Evolutionary conservation across 2,797 vertebrate species (phyloP).

Genomic region (Acanthopagrus latus): DNA sequence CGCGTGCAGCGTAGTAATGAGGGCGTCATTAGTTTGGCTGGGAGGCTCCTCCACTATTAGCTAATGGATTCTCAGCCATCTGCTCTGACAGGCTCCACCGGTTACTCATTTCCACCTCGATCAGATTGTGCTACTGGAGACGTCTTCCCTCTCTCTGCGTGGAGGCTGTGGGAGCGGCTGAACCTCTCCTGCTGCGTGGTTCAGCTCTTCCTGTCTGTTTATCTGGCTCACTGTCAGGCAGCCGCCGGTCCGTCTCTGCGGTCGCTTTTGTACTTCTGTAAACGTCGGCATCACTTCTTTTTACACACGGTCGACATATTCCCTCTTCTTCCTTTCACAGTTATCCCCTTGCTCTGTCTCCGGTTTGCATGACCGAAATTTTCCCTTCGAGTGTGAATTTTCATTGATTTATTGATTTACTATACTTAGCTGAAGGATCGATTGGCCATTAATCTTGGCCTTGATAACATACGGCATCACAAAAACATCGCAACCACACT

Average conservation of each 20-base stretch:
- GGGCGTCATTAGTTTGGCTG: slow-evolving; percentile 76
- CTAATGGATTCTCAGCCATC: slow-evolving; percentile 83
- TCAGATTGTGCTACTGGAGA: slow-evolving; percentile 65
- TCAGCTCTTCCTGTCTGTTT: slow-evolving; percentile 51
- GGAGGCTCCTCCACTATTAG: slow-evolving; percentile 79
- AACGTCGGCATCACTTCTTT: slow-evolving; percentile 28
- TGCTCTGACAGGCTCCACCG: slow-evolving; percentile 77
- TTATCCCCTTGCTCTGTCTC: not conserved
- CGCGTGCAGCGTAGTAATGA: slow-evolving; percentile 74
- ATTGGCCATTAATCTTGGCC: not conserved
- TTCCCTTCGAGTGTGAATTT: not conserved
- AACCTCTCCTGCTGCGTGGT: slow-evolving; percentile 49
- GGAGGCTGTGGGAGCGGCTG: slow-evolving; percentile 52
- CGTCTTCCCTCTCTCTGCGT: slow-evolving; percentile 48
- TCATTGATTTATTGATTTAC: not conserved
- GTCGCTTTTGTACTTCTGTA: slow-evolving; percentile 22
- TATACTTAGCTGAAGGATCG: not conserved
- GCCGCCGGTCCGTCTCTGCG: slow-evolving; percentile 31
- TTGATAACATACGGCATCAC: not conserved
- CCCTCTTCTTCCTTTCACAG: not conserved
- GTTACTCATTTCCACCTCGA: slow-evolving; percentile 76
- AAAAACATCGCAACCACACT: not conserved
- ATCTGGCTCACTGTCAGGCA: slow-evolving; percentile 47
- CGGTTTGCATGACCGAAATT: not conserved
- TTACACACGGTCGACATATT: not conserved